Base-by-base conservation (phyloP, 2,888 invertebrate genomes). In the Girardia tigrina region DNA sequence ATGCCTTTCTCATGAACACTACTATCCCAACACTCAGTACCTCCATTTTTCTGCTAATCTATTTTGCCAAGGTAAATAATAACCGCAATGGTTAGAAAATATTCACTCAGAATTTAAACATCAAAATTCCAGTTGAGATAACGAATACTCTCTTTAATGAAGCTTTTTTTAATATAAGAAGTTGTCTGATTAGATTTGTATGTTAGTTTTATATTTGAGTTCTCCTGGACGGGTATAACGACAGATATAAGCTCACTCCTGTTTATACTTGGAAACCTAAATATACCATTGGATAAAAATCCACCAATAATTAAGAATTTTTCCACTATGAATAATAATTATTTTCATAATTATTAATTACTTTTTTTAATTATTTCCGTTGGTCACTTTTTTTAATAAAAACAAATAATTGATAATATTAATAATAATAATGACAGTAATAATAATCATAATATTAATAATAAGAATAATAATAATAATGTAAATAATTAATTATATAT, bases 81-180 rank as follows among this genome's bases (percentile, higher is more conserved):
- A 56, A 56, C 23, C n/a, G 4, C n/a, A 23, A 56, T 56, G 56
- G 56, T n/a, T 56, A 56, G 56, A 16, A 56, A 56, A 56, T 20
- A 20, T 56, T 56, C 56, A 56, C 56, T 56, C 20, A 56, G n/a
- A 56, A 56, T 16, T 23, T n/a, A 23, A 56, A 8, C 8, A 56
- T 56, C n/a, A 56, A 56, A 56, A 56, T n/a, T 56, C 56, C 56
- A 56, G n/a, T 23, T 56, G 56, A 56, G 56, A 56, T 56, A 56
- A 56, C 4, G 56, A 56, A 56, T 8, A 23, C n/a, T 16, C 23
- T 56, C 56, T n/a, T n/a, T 56, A 56, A 56, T 8, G n/a, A 8
- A 56, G 56, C 12, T 36, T 56, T 56, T n/a, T 12, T 56, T 2
- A 56, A 56, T 56, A 56, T 56, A 20, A 8, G n/a, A 56, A 16